A percentile compares a stretch with the other conserved stretches of the same genome.
Evolutionary conservation across 2,113 vertebrate species (phyloP).

Genomic region (Corapipo altera): DNA sequence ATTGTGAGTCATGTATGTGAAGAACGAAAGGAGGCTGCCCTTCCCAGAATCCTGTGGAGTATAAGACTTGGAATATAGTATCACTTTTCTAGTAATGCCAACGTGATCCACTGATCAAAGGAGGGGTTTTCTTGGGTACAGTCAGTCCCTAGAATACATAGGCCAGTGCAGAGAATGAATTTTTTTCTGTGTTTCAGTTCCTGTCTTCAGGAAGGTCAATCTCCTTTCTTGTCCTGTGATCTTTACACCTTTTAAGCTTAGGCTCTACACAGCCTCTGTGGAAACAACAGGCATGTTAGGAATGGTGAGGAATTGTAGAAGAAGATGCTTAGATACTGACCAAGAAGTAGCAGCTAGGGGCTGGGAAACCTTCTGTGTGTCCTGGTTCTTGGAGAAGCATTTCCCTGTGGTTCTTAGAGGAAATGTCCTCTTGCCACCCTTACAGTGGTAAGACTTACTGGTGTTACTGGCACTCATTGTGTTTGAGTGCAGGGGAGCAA

Average conservation of each 20-base stretch:
- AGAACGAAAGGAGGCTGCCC: not conserved
- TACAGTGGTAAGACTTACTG: not conserved
- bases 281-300: not conserved
- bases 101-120: not conserved
- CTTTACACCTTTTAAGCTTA: not conserved
- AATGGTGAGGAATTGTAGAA: not conserved
- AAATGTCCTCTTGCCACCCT: not conserved
- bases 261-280: not conserved
- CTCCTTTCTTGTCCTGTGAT: not conserved
- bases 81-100: not conserved
- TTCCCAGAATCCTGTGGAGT: not conserved
- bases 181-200: not conserved
- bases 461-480: not conserved
- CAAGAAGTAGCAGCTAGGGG: not conserved
- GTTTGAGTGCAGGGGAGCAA: fast-evolving
- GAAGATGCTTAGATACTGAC: not conserved
- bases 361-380: not conserved
- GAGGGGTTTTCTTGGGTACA: not conserved
- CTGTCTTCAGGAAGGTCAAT: not conserved
- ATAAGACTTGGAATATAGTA: not conserved
- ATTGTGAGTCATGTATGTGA: not conserved
- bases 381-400: not conserved
- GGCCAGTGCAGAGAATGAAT: not conserved
- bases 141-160: not conserved
- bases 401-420: not conserved